Evolutionary conservation across 2,113 vertebrate species (phyloP).

Genomic region (Mus spicilegus): DNA sequence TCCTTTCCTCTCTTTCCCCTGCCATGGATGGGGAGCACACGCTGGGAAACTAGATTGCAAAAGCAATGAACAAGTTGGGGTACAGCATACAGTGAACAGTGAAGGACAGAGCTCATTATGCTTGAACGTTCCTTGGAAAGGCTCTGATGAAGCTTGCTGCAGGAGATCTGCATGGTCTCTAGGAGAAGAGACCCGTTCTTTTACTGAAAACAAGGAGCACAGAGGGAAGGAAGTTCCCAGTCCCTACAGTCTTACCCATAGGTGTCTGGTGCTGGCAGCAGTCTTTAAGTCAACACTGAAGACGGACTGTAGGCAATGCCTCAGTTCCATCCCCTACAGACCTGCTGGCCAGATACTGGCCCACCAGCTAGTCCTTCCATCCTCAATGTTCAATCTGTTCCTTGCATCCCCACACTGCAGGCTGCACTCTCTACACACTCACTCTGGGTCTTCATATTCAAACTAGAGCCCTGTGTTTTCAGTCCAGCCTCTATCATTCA

Average conservation of each 20-base stretch:
- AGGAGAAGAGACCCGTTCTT: not conserved
- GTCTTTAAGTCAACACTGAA: not conserved
- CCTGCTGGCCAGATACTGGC: not conserved
- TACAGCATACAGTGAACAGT: not conserved
- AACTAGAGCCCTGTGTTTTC: not conserved
- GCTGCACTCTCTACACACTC: not conserved
- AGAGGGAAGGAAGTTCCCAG: not conserved
- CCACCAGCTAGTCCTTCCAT: not conserved
- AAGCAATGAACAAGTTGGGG: not conserved
- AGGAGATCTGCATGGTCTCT: not conserved
- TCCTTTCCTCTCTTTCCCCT: not conserved
- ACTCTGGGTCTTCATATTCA: not conserved
- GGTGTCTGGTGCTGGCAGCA: not conserved
- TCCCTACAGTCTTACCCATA: not conserved
- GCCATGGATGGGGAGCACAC: not conserved
- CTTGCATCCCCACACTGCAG: not conserved
- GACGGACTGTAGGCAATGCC: not conserved
- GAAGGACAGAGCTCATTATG: not conserved
- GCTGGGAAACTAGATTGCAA: slow-evolving; percentile 1
- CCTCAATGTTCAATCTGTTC: not conserved
- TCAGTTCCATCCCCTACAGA: not conserved
- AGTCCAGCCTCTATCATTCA: not conserved
- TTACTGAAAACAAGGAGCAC: not conserved
- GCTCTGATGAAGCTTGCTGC: not conserved
- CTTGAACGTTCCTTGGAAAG: not conserved